Base-by-base conservation (phyloP, 2,797 vertebrate genomes). In the Nothura maculosa region DNA sequence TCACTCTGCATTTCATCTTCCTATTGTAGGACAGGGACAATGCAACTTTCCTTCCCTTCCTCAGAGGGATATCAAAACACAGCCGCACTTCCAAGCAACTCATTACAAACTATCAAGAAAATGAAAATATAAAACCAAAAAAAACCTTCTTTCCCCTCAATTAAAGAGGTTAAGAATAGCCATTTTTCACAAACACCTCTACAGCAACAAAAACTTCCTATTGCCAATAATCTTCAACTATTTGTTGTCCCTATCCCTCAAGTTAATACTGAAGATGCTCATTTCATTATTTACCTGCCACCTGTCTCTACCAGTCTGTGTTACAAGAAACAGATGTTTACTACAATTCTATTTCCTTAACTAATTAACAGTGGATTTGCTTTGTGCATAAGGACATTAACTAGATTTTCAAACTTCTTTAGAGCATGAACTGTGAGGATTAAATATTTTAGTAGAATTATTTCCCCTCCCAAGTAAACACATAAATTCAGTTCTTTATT, bases 261-360 rank as follows among this genome's bases (percentile, higher is more conserved):
- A 82, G 45, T 48, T 58, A 72, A 82, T 40, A 30, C 10, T 40
- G 48, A 73, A 83, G 58, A 69, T 24, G 54, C 3, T 3, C 5
- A 17, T 43, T 63, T 63, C 8, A 2, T 70, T 48, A 12, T 32
- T 81, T 80, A 79, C 54, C 55, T 67, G 64, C 63, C 87, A 76
- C 77, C 77, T 64, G 78, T 38, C 54, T 75, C 57, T 74, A 64
- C 54, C 30, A 36, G 42, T 15, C 16, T 40, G 28, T 34, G 62
- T 72, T 38, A 73, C 62, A 79, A 18, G 45, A 22, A 90, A 34
- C 74, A 94, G 93, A 91, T 85, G 83, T 72, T 91, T 62, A 38
- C 48, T 50, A 62, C 61, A 62, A 25, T 86, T 94, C 61, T 62
- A 47, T 63, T 85, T 82, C 66, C 81, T 75, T 94, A 92, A 82